Percentiles rank a stretch among this genome's conserved stretches.
Evolutionary conservation across 2,113 vertebrate genomes (phyloP).

Genomic region (Apaloderma vittatum): DNA sequence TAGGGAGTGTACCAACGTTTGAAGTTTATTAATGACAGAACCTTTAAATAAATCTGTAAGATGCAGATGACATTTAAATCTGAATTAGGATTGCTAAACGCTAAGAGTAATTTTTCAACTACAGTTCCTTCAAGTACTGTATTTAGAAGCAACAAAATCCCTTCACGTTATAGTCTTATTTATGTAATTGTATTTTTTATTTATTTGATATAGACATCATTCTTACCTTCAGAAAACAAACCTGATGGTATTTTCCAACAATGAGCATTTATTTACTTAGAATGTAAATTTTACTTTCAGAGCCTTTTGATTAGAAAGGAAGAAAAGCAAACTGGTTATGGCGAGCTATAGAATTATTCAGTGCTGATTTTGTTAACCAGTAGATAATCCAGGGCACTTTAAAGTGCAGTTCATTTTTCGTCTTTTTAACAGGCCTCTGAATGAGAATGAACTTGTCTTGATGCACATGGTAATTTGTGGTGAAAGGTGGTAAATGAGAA

Average conservation of each 20-base stretch:
- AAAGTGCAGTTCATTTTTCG: neutral
- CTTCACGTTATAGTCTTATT: neutral
- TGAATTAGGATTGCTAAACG: neutral
- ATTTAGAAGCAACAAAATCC: neutral
- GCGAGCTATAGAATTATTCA: neutral
- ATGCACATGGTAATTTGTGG: slow-evolving; percentile 51
- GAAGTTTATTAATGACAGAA: neutral
- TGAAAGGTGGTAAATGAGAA: slow-evolving; percentile 45
- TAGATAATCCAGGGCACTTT: neutral
- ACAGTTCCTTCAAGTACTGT: neutral
- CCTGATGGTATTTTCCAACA: neutral
- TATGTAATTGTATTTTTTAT: neutral
- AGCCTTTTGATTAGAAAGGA: neutral
- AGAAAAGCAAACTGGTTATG: neutral
- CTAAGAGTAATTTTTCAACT: neutral
- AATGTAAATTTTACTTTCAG: neutral
- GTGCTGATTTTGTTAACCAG: neutral
- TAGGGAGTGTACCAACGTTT: neutral
- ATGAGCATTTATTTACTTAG: neutral
- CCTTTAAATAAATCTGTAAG: neutral
- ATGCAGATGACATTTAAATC: neutral
- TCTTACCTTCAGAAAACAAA: neutral
- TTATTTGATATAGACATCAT: neutral
- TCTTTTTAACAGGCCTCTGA: slow-evolving; percentile 17
- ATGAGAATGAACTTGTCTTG: slow-evolving; percentile 58